phyloP scores from a whole-genome alignment of 2,797 vertebrate species.

The Agapornis canus region DNA sequence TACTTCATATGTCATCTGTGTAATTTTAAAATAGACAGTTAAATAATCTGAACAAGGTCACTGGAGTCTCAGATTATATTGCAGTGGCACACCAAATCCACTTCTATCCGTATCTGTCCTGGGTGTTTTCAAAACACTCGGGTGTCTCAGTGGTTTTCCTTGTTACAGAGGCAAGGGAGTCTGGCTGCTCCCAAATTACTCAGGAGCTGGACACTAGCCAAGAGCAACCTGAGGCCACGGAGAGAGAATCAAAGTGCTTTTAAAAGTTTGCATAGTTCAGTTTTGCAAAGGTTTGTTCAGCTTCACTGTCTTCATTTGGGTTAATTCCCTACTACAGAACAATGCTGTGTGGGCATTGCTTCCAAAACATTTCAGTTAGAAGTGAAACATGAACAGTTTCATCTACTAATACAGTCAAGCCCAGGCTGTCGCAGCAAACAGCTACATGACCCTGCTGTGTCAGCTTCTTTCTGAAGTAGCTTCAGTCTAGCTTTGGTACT shows the following conservation, averaged over 20 bases:
- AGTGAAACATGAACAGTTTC: background rate
- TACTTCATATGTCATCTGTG: background rate
- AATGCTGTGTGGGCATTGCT: background rate
- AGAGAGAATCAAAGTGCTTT: background rate
- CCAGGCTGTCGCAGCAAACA: background rate
- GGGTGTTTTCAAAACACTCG: background rate
- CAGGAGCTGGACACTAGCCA: background rate
- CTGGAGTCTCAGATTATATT: background rate
- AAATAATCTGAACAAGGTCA: background rate
- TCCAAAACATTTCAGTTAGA: background rate
- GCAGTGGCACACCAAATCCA: background rate
- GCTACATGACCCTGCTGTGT: background rate
- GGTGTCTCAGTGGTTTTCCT: background rate
- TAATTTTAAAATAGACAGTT: background rate
- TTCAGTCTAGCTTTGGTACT: background rate
- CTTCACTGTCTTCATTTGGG: background rate
- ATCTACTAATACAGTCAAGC: background rate
- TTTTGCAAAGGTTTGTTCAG: background rate
- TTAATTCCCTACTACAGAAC: background rate
- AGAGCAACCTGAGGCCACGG: background rate
- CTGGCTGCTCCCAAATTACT: fast-evolving
- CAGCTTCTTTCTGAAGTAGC: background rate
- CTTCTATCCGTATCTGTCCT: background rate
- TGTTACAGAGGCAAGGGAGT: background rate
- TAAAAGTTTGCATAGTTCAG: background rate